phyloP scores from a whole-genome alignment of 2,888 invertebrate genomes.

The Morpho achilles region DNA sequence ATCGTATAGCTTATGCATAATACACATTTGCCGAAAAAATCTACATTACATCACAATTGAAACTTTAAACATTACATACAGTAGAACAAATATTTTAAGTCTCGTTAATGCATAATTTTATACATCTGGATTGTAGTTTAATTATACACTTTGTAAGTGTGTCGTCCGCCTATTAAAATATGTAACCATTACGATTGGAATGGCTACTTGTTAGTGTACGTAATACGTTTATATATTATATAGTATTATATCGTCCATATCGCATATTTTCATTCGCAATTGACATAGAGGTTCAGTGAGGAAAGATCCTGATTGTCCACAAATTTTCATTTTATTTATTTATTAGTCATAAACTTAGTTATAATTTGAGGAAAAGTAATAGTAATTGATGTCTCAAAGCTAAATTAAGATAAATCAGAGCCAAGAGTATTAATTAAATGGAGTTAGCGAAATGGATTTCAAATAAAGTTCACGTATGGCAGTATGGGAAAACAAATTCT shows the following conservation, averaged over 20 bases:
- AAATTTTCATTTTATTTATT: conserved; percentile 4
- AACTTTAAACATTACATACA: conserved; percentile 44
- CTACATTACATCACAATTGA: conserved; percentile 69
- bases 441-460: neutral
- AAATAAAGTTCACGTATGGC: too few species aligned
- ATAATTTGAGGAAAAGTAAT: conserved; percentile 4
- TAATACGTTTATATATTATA: conserved; percentile 62
- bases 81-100: conserved; percentile 59
- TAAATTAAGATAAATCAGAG: neutral
- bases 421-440: neutral
- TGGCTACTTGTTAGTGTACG: conserved; percentile 74
- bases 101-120: conserved; percentile 73
- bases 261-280: conserved; percentile 48
- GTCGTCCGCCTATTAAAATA: conserved; percentile 77
- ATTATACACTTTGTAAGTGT: conserved; percentile 76
- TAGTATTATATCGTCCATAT: conserved; percentile 60
- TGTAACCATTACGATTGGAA: conserved; percentile 72
- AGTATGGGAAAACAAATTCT: too few species aligned
- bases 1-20: conserved; percentile 8
- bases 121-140: conserved; percentile 76
- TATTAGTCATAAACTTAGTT: conserved; percentile 7
- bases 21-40: conserved; percentile 18
- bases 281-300: conserved; percentile 41
- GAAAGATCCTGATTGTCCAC: conserved; percentile 23
- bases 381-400: conserved; percentile 19